Evolutionary conservation across 2,888 invertebrate genomes (phyloP).

Genomic region (Bellardia pandia): DNA sequence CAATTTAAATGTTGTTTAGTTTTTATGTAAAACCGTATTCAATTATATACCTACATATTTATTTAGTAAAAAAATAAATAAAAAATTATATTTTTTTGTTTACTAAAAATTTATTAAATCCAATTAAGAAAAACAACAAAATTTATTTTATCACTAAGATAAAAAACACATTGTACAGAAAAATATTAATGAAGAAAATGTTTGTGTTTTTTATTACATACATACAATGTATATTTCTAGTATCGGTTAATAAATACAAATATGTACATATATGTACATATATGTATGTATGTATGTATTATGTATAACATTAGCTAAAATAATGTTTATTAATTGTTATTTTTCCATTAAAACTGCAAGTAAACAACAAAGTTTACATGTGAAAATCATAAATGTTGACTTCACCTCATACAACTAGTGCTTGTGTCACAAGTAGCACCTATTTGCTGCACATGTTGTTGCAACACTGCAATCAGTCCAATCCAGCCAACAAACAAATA

Average conservation of each 20-base stretch:
- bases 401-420: neutral
- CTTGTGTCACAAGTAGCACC: neutral
- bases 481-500: neutral
- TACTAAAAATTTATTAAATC: constrained; percentile 6
- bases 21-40: constrained; percentile 10
- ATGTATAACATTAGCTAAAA: neutral
- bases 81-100: neutral
- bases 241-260: too few relatives aligned
- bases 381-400: neutral
- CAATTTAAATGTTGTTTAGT: constrained; percentile 37
- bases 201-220: too few relatives aligned
- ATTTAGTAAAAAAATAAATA: neutral
- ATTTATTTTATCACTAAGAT: neutral
- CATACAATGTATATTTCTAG: too few relatives aligned
- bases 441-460: neutral
- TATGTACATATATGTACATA: too few relatives aligned
- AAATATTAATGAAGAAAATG: neutral
- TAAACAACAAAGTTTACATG: too few relatives aligned
- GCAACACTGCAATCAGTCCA: neutral
- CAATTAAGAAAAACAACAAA: neutral
- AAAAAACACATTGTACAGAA: neutral
- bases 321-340: neutral
- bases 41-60: constrained; percentile 8
- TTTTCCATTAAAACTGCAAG: neutral
- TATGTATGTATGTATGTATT: too few relatives aligned